These are phyloP conservation scores for Trinectes maculatus DNA, from an alignment of 2,113 vertebrate genomes.

Conservation along the genomic window DNA sequence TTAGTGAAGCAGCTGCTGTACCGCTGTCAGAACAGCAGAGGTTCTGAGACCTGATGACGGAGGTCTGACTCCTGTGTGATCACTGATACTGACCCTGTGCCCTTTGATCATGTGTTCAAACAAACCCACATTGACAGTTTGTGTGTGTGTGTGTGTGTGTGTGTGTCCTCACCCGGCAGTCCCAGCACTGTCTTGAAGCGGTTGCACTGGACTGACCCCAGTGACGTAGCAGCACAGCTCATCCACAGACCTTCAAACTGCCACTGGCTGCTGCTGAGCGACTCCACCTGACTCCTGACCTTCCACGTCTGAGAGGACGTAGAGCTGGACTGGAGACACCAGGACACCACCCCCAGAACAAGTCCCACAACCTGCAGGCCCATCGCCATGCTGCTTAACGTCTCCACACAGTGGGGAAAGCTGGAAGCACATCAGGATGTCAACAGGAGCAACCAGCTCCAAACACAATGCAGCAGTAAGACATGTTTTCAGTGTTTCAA, in stretches of 20 bases:
- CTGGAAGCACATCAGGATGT: background rate
- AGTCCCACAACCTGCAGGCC: slow-evolving; percentile 78
- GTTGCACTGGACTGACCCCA: slow-evolving; percentile 81
- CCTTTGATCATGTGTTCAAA: background rate
- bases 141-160: slow-evolving; percentile 1
- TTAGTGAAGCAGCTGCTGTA: too few species aligned
- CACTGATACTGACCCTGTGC: background rate
- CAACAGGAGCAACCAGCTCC: too few species aligned
- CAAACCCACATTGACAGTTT: too few species aligned
- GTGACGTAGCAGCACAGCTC: slow-evolving; percentile 78
- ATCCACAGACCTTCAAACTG: slow-evolving; percentile 88
- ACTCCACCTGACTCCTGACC: slow-evolving; percentile 52
- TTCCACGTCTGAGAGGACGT: slow-evolving; percentile 84
- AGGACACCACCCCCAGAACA: slow-evolving; percentile 79
- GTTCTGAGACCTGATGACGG: too few species aligned
- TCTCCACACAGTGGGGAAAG: background rate
- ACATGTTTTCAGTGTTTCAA: too few species aligned
- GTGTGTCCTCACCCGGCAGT: slow-evolving; percentile 78
- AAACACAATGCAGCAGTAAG: too few species aligned
- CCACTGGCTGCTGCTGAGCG: slow-evolving; percentile 71
- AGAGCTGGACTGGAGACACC: slow-evolving; percentile 77
- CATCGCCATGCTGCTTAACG: slow-evolving; percentile 43
- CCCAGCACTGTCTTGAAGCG: slow-evolving; percentile 82
- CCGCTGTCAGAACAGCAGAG: too few species aligned
- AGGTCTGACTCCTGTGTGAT: too few species aligned